These are phyloP conservation scores for Sylvietta virens DNA, from an alignment of 2,113 vertebrate species.

Conservation along the genomic window DNA sequence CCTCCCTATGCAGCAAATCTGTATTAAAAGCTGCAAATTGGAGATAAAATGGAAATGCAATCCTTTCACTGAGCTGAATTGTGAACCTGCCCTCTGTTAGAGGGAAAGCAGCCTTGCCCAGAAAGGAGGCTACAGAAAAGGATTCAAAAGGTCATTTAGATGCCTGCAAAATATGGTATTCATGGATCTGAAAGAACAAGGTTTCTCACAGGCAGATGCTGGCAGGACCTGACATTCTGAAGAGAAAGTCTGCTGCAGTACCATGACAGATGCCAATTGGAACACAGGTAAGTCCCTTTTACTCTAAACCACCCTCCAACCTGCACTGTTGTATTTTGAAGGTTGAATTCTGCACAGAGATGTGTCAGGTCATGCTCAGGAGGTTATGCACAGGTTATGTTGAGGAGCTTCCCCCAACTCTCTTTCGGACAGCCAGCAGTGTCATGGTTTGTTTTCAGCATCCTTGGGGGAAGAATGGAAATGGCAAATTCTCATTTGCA, in stretches of 20 bases:
- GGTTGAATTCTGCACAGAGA: neutral
- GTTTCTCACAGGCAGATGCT: neutral
- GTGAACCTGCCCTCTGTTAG: neutral
- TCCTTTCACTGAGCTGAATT: neutral
- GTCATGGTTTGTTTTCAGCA: neutral
- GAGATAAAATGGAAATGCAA: conserved; percentile 1
- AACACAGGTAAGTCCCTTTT: neutral
- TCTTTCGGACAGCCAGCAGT: neutral
- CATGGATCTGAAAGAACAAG: neutral
- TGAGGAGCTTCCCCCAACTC: neutral
- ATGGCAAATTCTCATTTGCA: neutral
- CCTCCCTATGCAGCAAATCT: neutral
- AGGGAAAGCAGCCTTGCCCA: neutral
- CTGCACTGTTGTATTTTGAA: neutral
- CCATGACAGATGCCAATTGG: neutral
- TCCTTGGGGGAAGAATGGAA: neutral
- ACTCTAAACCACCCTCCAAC: neutral
- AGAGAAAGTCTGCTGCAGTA: neutral
- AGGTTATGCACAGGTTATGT: neutral
- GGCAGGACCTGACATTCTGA: neutral
- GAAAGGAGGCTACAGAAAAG: neutral
- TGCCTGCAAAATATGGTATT: neutral
- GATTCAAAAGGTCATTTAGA: conserved; percentile 5
- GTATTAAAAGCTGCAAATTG: neutral
- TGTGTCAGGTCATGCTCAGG: neutral